These are phyloP conservation scores for Margarornis squamiger DNA, from an alignment of 2,797 vertebrate species.

Conservation along the genomic window DNA sequence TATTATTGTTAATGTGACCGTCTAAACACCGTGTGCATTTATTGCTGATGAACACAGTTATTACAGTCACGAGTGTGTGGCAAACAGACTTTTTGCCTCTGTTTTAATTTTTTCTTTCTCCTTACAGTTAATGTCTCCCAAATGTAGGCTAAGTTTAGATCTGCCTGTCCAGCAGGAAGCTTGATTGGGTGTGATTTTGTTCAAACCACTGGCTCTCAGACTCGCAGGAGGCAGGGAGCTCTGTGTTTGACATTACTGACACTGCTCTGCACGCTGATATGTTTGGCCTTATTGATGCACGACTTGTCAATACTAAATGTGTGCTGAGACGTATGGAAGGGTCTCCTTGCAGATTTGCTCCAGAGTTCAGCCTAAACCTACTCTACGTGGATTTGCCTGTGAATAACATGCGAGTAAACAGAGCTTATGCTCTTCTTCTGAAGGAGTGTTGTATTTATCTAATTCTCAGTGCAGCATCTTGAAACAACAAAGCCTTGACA, in stretches of 20 bases:
- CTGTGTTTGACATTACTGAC: neutral
- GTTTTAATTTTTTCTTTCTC: neutral
- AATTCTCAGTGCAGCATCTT: neutral
- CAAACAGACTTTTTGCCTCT: neutral
- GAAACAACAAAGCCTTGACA: neutral
- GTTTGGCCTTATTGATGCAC: neutral
- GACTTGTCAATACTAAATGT: neutral
- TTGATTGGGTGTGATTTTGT: neutral
- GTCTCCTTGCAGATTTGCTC: neutral
- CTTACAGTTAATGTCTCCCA: neutral
- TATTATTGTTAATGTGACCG: neutral
- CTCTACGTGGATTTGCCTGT: neutral
- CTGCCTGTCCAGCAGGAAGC: neutral
- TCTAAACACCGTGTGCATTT: neutral
- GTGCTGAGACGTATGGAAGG: neutral
- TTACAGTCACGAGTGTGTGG: neutral
- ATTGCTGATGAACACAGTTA: slow-evolving; percentile 7
- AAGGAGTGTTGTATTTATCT: neutral
- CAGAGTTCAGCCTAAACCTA: neutral
- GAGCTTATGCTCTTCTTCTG: neutral
- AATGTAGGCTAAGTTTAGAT: neutral
- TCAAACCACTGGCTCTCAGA: neutral
- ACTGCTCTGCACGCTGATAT: neutral
- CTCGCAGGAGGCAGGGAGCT: neutral
- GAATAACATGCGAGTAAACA: fast-evolving